Percentiles rank a stretch among this genome's conserved stretches.
phyloP scores from a whole-genome alignment of 2,113 vertebrate species.

The Ellobius talpinus region DNA sequence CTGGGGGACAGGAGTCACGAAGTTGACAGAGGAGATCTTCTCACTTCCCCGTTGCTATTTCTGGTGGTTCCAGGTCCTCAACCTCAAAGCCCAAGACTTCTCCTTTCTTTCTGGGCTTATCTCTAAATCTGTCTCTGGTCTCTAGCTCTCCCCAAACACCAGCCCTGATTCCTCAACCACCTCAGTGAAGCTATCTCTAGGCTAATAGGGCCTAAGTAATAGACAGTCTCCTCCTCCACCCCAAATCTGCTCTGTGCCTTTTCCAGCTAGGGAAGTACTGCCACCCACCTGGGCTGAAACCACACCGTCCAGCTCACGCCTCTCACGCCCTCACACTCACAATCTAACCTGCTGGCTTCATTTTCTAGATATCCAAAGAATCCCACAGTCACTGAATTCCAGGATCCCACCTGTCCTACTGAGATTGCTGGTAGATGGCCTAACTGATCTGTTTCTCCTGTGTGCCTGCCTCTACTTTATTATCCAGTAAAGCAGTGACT shows the following conservation, averaged over 20 bases:
- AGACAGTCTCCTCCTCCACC: background rate
- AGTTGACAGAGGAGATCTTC: fast-evolving
- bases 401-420: background rate
- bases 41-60: background rate
- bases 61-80: background rate
- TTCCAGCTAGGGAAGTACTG: background rate
- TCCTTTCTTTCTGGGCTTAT: background rate
- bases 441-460: background rate
- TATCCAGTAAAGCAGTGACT: background rate
- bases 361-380: background rate
- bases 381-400: too few relatives aligned
- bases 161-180: background rate
- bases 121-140: background rate
- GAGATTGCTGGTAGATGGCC: background rate
- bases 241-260: background rate
- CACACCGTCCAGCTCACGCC: background rate
- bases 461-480: background rate
- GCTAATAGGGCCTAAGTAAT: too few relatives aligned
- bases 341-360: background rate
- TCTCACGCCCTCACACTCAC: background rate
- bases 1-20: constrained; percentile 73
- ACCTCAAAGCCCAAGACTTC: background rate
- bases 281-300: background rate
- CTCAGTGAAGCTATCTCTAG: background rate
- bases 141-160: background rate